Evolutionary conservation across 1,140 invertebrate species (phyloP).

Genomic region (Ips nitidus): DNA sequence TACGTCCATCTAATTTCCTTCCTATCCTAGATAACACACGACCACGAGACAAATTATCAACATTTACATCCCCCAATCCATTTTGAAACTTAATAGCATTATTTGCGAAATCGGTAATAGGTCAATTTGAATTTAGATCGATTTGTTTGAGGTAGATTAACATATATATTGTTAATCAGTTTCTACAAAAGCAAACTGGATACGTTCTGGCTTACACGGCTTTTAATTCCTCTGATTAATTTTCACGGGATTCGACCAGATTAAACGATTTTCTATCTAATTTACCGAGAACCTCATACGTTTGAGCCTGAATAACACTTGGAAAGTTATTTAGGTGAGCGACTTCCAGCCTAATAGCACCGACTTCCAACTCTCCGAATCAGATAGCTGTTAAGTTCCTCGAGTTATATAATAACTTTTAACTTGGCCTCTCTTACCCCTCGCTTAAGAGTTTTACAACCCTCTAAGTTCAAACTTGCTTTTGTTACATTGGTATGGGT

Average conservation of each 20-base stretch:
- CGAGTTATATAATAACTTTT: slow-evolving; percentile 33
- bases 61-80: slow-evolving; percentile 40
- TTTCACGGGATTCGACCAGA: slow-evolving; percentile 35
- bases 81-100: slow-evolving; percentile 38
- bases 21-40: slow-evolving; percentile 12
- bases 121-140: slow-evolving; percentile 44
- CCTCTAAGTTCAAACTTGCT: not conserved
- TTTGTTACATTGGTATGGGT: no score
- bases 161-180: slow-evolving; percentile 43
- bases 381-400: slow-evolving; percentile 31
- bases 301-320: slow-evolving; percentile 33
- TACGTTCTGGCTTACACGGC: slow-evolving; percentile 24
- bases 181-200: slow-evolving; percentile 34
- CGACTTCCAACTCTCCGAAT: slow-evolving; percentile 25
- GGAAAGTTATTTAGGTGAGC: slow-evolving; percentile 31
- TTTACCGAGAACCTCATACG: slow-evolving; percentile 33
- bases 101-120: slow-evolving; percentile 38
- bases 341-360: slow-evolving; percentile 26
- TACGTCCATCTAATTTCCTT: slow-evolving; percentile 10
- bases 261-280: slow-evolving; percentile 43
- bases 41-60: slow-evolving; percentile 29
- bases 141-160: slow-evolving; percentile 42
- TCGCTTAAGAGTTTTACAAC: slow-evolving; percentile 12
- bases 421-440: slow-evolving; percentile 11
- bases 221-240: slow-evolving; percentile 41